phyloP scores from a whole-genome alignment of 2,113 vertebrate species.

The Petrocephalus zakoni region DNA sequence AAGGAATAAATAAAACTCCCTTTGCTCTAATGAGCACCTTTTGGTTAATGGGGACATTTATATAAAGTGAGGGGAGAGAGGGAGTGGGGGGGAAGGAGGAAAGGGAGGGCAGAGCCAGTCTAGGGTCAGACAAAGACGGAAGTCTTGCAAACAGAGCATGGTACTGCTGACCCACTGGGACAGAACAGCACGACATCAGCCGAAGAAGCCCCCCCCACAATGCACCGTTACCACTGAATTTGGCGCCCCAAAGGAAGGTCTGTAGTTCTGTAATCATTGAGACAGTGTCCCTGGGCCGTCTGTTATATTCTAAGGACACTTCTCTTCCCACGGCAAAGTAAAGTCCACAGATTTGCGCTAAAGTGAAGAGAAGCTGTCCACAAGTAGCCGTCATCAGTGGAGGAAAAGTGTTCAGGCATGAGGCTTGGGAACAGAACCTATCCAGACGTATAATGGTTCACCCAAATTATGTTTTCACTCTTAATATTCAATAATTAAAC shows the following conservation, averaged over 20 bases:
- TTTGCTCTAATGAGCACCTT: slow-evolving; percentile 33
- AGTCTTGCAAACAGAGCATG: slow-evolving; percentile 49
- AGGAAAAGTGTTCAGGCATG: background rate
- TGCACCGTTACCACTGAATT: background rate
- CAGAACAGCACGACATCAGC: background rate
- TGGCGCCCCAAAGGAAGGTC: background rate
- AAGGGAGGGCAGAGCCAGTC: slow-evolving; percentile 42
- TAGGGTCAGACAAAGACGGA: slow-evolving; percentile 12
- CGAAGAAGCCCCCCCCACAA: background rate
- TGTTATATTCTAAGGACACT: background rate
- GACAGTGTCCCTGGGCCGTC: background rate
- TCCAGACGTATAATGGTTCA: background rate
- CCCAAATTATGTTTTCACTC: background rate
- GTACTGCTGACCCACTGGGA: background rate
- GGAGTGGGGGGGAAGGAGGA: background rate
- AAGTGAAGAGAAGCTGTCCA: background rate
- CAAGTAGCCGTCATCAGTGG: background rate
- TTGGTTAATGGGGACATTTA: slow-evolving; percentile 36
- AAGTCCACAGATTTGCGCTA: background rate
- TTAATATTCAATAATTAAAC: background rate
- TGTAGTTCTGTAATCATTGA: background rate
- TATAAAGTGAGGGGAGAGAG: slow-evolving; percentile 16
- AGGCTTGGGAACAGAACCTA: background rate
- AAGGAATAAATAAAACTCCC: slow-evolving; percentile 33
- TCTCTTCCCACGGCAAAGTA: background rate